Evolutionary conservation across 2,113 vertebrate species (phyloP), one percentile per base, ranked within the genome.

Genomic region (Platichthys flesus): DNA sequence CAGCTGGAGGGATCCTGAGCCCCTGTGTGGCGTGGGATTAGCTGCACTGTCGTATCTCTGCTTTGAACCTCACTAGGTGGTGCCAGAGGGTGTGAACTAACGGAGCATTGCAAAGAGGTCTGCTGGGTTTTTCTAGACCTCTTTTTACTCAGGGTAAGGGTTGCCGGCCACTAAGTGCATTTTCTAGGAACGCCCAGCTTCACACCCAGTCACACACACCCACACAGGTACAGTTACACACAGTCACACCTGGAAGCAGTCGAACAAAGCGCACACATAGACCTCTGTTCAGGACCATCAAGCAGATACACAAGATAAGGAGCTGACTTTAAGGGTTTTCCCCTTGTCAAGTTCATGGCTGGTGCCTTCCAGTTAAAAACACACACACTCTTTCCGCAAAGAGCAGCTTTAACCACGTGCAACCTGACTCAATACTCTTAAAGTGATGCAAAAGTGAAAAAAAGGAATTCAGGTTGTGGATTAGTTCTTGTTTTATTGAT

Each of bases 11-110:
- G 66, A 21, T 69, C 67, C 35, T 5, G 0, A 42, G 67, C 42
- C 28, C 63, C 23, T 60, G 42, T n/a, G 47, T 69, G 77, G 35
- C 64, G 69, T 21, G 63, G 83, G 83, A 92, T 90, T 90, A 89
- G 78, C 81, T 58, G 62, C 75, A 64, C 74, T 58, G 75, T 86
- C 84, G 85, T 89, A 79, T 83, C 77, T 73, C 57, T 45, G 64
- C 87, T 89, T 87, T 87, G 87, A 89, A 90, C 85, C 83, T 87
- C 90, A 90, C 89, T 89, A 85, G 85, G 86, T 85, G 82, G 87
- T 72, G 90, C 90, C 88, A 90, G 79, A 86, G 88, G 88, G 85
- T 67, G 87, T 68, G 67, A 85, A 78, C 78, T 81, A 85, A 85
- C 82, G 75, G 63, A 86, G 78, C 77, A 54, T 74, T 74, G 78